Base-by-base conservation (phyloP, 2,888 invertebrate species). In the Bombylius discolor region DNA sequence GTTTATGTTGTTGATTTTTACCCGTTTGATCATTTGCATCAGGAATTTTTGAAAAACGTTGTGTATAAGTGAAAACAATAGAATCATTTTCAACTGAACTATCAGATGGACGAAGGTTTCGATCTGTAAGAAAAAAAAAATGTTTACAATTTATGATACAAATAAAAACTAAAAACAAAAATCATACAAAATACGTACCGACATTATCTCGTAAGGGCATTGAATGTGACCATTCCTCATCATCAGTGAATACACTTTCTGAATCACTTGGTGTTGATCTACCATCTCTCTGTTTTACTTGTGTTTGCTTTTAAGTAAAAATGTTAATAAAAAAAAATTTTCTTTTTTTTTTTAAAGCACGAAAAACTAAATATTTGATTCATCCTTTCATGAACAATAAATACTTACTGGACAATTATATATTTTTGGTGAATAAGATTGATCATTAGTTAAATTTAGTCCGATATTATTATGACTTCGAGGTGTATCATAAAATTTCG, bases 191-290 rank as follows among this genome's bases (percentile, higher is more conserved):
- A 11, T 42, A 23, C 45, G 60, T 63, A 70, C 72, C 71, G 58
- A 68, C 65, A 64, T 69, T 71, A 63, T 71, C 72, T 49, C 72
- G 71, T 47, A 72, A 61, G 4, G 79, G 76, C 56, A 78, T 70
- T 32, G 80, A 78, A 62, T 77, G 75, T 5, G 76, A 70, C 79
- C 81, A 83, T 65, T 84, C 83, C 64, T 84, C 83, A 60, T 85
- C 84, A 64, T 85, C 84, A 8, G 83, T 83, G 61, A 84, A 83
- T 5, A 84, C 82, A 64, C 81, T 83, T 67, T 83, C 81, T 0
- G 83, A 83, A 67, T 83, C 81, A 0, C 83, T 83, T n/a, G 81
- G 82, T 58, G 83, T 84, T 49, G 73, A 74, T 50, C 71, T 70
- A 47, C 70, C 68, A 61, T 66, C 66, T 47, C 65, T 63, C 52